A percentile compares a stretch with the other conserved stretches of the same genome.
Conservation (phyloP, 2,113 vertebrate genomes). For the Larimichthys crocea region DNA sequence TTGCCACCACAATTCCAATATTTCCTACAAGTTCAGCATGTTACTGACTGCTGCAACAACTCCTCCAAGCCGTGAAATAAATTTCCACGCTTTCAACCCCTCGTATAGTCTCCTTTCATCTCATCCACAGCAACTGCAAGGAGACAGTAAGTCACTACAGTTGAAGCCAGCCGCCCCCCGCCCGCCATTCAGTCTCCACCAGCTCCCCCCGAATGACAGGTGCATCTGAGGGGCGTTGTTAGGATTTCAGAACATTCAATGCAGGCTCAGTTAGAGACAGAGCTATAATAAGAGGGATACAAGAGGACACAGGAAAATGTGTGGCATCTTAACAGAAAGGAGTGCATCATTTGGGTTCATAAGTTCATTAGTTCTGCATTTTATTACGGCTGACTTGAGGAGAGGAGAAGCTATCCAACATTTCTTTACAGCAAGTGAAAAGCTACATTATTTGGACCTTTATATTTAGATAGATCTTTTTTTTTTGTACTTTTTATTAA, state of each 20-base stretch:
- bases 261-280: constrained; percentile 6
- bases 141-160: constrained; percentile 29
- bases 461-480: not conserved
- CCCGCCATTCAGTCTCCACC: not conserved
- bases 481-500: not conserved
- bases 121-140: constrained; percentile 29
- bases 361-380: not conserved
- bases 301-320: not conserved
- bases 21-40: too few relatives aligned
- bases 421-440: not conserved
- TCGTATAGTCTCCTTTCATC: constrained; percentile 7
- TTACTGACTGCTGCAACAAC: not conserved
- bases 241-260: constrained; percentile 26
- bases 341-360: not conserved
- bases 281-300: not conserved
- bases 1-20: not conserved
- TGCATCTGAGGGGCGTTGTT: constrained; percentile 42
- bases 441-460: not conserved
- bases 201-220: constrained; percentile 42
- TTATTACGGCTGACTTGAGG: not conserved
- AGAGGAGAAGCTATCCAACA: not conserved
- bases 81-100: not conserved
- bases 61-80: not conserved
- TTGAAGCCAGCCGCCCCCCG: not conserved
- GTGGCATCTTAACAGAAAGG: not conserved